Base-by-base conservation (phyloP, 1,140 invertebrate genomes). In the Muscidifurax raptorellus region DNA sequence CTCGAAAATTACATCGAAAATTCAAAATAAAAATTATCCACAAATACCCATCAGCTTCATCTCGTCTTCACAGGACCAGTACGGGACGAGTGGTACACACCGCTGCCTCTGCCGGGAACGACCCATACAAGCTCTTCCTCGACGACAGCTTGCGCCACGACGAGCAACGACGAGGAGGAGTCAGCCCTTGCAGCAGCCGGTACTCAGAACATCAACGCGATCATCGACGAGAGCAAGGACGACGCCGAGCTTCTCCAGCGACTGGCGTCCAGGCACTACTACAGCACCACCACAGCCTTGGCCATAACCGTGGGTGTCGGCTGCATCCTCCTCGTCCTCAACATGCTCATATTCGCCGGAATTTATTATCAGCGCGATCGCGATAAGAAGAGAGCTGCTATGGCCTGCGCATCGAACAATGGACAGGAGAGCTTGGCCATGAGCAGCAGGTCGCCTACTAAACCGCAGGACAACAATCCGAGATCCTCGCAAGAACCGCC, bases 301-400 rank as follows among this genome's bases (percentile, higher is more conserved):
- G 96, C 96, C 18, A 96, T 98, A n/a, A 98, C 97, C 0, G 96
- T 98, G 18, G 97, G 97, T 1, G 96, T 98, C 27, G 97, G 97
- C 1, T 97, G 97, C 89, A 96, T 97, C 69, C 94, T 98, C 5
- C 93, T 98, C 6, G 94, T 98, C 4, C 94, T 98, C 18, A 98
- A 98, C 92, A 95, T 98, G 91, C 92, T 98, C 69, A 96, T 98
- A 76, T 98, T 98, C 89, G 96, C 97, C 2, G 97, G 96, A 72
- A 96, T 98, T 83, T 98, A 97, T 91, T 97, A 97, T 89, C 96
- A 97, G 88, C 93, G 96, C 52, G 95, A 96, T 83, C 90, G 94
- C 7, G 93, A 94, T 80, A 93, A 92, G 72, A 91, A 93, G 85
- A 88, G 92, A 30, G 90, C 91, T 10, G 88, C 90, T 0, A 89